These are phyloP conservation scores for Gobio occitaniae DNA, from an alignment of 2,797 vertebrate species.

Conservation along the genomic window DNA sequence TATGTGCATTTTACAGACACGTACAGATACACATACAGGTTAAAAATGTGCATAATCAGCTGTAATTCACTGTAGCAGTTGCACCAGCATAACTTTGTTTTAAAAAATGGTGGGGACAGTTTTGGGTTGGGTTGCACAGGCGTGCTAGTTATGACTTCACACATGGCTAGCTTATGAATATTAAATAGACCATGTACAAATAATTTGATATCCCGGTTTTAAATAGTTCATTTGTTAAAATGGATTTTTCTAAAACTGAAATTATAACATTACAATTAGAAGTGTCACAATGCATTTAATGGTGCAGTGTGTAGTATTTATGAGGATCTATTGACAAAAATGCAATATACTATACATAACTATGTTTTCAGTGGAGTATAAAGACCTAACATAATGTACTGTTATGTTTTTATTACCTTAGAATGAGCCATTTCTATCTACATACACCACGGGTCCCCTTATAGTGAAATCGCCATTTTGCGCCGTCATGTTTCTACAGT, in stretches of 20 bases:
- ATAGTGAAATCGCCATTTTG: no score
- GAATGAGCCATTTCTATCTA: no score
- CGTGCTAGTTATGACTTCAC: neutral
- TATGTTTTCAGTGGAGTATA: no score
- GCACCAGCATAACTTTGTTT: neutral
- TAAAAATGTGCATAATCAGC: neutral
- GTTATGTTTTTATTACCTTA: no score
- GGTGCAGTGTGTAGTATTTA: no score
- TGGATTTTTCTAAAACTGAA: neutral
- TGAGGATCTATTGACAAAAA: no score
- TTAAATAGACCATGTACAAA: constrained; percentile 5
- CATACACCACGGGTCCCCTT: no score
- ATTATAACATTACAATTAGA: neutral
- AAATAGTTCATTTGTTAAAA: neutral
- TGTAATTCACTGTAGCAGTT: neutral
- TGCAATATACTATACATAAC: no score
- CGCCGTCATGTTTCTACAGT: no score
- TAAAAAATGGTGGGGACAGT: neutral
- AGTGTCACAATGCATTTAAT: neutral
- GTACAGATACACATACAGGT: neutral
- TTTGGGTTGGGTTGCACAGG: neutral
- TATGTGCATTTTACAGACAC: neutral
- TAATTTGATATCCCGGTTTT: neutral
- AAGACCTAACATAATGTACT: no score
- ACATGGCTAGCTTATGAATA: neutral